Evolutionary conservation across 1,140 invertebrate species (phyloP).

Genomic region (Monochamus saltuarius): DNA sequence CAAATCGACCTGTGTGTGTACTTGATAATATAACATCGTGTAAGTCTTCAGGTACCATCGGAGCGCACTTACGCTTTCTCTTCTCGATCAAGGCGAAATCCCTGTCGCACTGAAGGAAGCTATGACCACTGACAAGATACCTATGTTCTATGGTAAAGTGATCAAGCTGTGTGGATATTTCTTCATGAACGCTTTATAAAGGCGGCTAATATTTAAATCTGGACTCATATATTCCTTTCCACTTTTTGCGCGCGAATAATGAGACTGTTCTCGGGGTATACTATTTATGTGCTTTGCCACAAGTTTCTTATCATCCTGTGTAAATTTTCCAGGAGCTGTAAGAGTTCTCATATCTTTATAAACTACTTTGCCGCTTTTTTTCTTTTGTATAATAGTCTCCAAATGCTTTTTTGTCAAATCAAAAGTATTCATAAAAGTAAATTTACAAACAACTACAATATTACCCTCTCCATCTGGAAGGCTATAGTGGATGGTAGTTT

Average conservation of each 20-base stretch:
- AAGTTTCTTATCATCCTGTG: not conserved
- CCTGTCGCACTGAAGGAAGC: conserved; percentile 24
- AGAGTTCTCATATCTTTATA: conserved; percentile 15
- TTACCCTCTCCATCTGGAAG: conserved; percentile 19
- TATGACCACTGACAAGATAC: conserved; percentile 23
- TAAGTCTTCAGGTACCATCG: conserved; percentile 19
- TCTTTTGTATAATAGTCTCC: conserved; percentile 10
- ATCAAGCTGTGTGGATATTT: conserved; percentile 4
- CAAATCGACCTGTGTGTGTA: conserved; percentile 26
- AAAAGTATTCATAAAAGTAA: conserved; percentile 19
- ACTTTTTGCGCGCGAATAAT: conserved; percentile 18
- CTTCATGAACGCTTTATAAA: conserved; percentile 16
- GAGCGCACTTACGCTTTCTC: conserved; percentile 16
- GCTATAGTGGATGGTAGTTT: conserved; percentile 15
- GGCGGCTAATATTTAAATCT: conserved; percentile 19
- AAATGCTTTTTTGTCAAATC: conserved; percentile 10
- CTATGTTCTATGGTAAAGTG: conserved; percentile 26
- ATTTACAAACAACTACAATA: conserved; percentile 15
- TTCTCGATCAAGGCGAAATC: conserved; percentile 28
- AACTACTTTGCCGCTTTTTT: conserved; percentile 7
- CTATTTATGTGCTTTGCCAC: conserved; percentile 10
- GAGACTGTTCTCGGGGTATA: conserved; percentile 9
- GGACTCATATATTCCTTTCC: conserved; percentile 25
- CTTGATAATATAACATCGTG: conserved; percentile 20
- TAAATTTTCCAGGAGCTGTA: conserved; percentile 16